phyloP scores from a whole-genome alignment of 2,888 invertebrate genomes.

The Euspilapteryx auroguttella region DNA sequence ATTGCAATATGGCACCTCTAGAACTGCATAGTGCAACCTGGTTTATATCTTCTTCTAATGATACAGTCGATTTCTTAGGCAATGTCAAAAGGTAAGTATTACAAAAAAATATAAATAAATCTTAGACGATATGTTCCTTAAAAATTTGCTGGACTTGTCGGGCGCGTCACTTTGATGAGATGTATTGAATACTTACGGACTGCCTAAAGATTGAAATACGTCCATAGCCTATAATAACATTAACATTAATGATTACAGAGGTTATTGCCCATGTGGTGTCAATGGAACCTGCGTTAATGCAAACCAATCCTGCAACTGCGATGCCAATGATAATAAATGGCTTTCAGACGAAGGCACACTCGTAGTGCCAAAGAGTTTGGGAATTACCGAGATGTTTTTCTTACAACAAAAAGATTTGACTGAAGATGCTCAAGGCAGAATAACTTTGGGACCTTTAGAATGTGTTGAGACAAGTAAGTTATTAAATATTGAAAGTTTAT shows the following conservation, averaged over 20 bases:
- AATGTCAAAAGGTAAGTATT: slow-evolving; percentile 75
- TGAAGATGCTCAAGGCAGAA: slow-evolving; percentile 81
- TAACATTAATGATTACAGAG: too few relatives aligned
- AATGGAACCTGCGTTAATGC: slow-evolving; percentile 82
- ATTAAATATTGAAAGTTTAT: slow-evolving; percentile 1
- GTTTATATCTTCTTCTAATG: slow-evolving; percentile 82
- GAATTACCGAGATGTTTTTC: slow-evolving; percentile 89
- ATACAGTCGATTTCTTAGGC: slow-evolving; percentile 82
- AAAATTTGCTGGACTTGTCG: too few relatives aligned
- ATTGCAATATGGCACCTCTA: slow-evolving; percentile 85
- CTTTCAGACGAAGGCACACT: slow-evolving; percentile 87
- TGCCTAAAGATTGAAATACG: too few relatives aligned
- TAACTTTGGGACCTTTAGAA: slow-evolving; percentile 87
- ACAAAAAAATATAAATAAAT: too few relatives aligned
- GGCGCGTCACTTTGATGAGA: too few relatives aligned
- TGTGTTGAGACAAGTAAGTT: slow-evolving; percentile 92
- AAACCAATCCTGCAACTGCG: slow-evolving; percentile 87
- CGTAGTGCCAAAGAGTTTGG: slow-evolving; percentile 77
- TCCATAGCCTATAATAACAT: too few relatives aligned
- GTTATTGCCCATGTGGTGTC: slow-evolving; percentile 74
- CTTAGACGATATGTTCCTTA: too few relatives aligned
- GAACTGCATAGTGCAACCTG: slow-evolving; percentile 87
- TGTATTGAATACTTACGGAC: too few relatives aligned
- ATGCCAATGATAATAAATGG: slow-evolving; percentile 86
- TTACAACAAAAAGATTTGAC: slow-evolving; percentile 82